Percentiles rank a stretch among this genome's conserved stretches.
Evolutionary conservation across 2,797 vertebrate species (phyloP).

Genomic region (Schizopygopsis malacanthus): DNA sequence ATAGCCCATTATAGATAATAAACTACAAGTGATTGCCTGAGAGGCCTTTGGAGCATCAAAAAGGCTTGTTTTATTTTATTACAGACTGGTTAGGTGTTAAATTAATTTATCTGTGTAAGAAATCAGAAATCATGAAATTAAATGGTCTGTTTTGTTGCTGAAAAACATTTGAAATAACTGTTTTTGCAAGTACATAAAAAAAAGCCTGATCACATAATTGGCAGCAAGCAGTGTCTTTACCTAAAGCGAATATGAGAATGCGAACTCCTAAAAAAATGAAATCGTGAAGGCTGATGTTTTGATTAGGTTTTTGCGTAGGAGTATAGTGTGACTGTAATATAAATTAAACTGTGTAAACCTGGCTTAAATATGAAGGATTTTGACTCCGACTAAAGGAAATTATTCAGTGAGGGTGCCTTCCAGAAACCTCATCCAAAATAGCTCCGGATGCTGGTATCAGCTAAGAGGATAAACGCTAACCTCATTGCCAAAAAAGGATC

Average conservation of each 20-base stretch:
- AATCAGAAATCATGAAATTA: not conserved
- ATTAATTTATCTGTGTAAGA: too few relatives aligned
- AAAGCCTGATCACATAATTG: not conserved
- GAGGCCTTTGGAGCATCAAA: not conserved
- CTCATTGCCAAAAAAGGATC: constrained; percentile 27
- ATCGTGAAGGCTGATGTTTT: not conserved
- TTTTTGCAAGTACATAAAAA: not conserved
- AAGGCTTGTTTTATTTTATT: not conserved
- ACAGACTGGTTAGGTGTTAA: not conserved
- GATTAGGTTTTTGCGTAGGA: constrained; percentile 8
- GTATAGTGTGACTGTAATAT: constrained; percentile 13
- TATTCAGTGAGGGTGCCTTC: constrained; percentile 12
- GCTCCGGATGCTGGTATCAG: constrained; percentile 38
- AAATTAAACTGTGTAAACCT: constrained; percentile 27
- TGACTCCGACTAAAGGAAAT: constrained; percentile 43
- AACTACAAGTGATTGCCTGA: not conserved
- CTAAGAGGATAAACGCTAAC: constrained; percentile 34
- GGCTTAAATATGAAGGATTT: constrained; percentile 11
- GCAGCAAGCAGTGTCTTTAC: not conserved
- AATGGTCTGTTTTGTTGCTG: not conserved
- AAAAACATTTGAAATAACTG: not conserved
- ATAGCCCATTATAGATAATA: not conserved
- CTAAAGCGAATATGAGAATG: not conserved
- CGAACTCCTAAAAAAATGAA: not conserved
- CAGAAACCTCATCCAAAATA: constrained; percentile 39